Conservation (phyloP, 1,140 invertebrate species). For the Magallana ariakensis region DNA sequence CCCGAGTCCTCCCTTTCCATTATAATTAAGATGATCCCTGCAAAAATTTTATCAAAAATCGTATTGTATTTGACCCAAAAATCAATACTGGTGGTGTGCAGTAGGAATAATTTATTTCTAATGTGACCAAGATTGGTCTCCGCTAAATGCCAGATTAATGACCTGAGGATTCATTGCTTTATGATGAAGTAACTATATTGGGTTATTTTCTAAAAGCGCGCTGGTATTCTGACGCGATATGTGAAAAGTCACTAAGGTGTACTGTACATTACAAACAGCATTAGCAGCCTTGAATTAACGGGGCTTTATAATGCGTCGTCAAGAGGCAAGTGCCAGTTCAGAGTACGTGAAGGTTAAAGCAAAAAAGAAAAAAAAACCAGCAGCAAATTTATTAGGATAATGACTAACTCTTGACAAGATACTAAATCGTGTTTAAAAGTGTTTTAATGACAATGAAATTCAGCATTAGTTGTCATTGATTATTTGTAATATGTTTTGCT, state of each 20-base stretch:
- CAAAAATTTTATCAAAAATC: conserved; percentile 27
- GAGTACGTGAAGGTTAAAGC: too few species aligned
- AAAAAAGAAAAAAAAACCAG: too few species aligned
- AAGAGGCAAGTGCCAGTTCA: too few species aligned
- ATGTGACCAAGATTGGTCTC: not conserved
- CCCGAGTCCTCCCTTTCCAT: not conserved
- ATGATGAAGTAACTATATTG: not conserved
- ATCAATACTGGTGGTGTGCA: not conserved
- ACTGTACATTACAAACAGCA: not conserved
- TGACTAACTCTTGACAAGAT: too few species aligned
- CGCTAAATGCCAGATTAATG: not conserved
- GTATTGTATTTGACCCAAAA: not conserved
- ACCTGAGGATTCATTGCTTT: not conserved
- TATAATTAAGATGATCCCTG: not conserved
- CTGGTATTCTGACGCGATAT: not conserved
- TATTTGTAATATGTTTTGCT: too few species aligned
- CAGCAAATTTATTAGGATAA: too few species aligned
- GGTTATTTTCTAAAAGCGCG: not conserved
- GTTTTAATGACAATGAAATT: too few species aligned
- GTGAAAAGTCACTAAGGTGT: not conserved
- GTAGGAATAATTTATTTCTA: conserved; percentile 21
- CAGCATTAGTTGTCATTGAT: too few species aligned
- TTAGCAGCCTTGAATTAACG: not conserved
- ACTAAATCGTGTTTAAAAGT: too few species aligned
- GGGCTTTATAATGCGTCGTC: too few species aligned